Evolutionary conservation across 2,113 vertebrate species (phyloP).

Genomic region (Hypocryptadius cinnamomeus): DNA sequence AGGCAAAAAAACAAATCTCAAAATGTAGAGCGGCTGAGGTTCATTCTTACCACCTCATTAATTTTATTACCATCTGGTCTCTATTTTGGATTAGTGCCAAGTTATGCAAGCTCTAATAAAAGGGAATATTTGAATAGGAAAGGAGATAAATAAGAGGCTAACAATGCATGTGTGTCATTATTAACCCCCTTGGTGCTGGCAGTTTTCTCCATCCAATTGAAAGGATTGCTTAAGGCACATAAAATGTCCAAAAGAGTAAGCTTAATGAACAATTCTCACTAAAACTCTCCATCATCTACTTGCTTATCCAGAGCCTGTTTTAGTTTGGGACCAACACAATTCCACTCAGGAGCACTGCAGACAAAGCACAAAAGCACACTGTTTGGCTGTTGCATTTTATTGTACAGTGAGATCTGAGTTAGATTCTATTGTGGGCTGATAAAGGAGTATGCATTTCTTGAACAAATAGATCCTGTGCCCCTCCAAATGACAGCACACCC

Average conservation of each 20-base stretch:
- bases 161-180: background rate
- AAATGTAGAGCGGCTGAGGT: slow-evolving; percentile 28
- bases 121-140: slow-evolving; percentile 26
- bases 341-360: slow-evolving; percentile 80
- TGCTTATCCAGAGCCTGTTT: slow-evolving; percentile 70
- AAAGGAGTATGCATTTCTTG: background rate
- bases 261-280: slow-evolving; percentile 63
- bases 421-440: background rate
- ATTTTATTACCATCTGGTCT: slow-evolving; percentile 53
- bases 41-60: slow-evolving; percentile 47
- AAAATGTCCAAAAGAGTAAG: background rate
- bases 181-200: background rate
- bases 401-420: background rate
- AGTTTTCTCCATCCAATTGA: background rate
- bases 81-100: background rate
- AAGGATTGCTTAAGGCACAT: background rate
- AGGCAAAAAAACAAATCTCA: slow-evolving; percentile 18
- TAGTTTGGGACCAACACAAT: slow-evolving; percentile 58
- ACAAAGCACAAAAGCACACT: background rate
- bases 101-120: slow-evolving; percentile 30
- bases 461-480: background rate
- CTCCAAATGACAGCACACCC: background rate
- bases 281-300: slow-evolving; percentile 85
- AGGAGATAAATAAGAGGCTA: background rate
- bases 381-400: background rate